phyloP scores from a whole-genome alignment of 1,140 invertebrate genomes.

The Macrotrachela quadricornifera region DNA sequence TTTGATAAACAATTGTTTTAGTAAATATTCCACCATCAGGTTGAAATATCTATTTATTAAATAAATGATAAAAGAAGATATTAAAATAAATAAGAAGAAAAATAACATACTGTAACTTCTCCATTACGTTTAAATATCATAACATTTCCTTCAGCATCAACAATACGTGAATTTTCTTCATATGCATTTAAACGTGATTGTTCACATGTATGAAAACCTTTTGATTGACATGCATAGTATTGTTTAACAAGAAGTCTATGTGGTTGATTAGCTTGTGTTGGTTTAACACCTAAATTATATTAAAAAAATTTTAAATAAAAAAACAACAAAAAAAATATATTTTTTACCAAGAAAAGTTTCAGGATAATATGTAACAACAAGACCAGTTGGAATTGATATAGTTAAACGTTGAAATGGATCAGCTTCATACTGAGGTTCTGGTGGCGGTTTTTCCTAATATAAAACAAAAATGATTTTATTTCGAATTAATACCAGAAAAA shows the following conservation, averaged over 20 bases:
- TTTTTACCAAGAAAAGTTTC: slow-evolving; percentile 19
- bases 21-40: slow-evolving; percentile 21
- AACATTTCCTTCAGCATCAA: slow-evolving; percentile 25
- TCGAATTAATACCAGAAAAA: no score
- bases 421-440: slow-evolving; percentile 6
- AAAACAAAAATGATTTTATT: neutral
- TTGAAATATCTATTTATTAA: slow-evolving; percentile 15
- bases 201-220: slow-evolving; percentile 20
- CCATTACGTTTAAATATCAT: slow-evolving; percentile 19
- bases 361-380: slow-evolving; percentile 20
- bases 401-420: slow-evolving; percentile 24
- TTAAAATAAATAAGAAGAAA: neutral
- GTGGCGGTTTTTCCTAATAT: slow-evolving; percentile 11
- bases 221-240: slow-evolving; percentile 22
- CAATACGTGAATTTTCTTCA: slow-evolving; percentile 18
- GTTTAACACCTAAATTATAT: slow-evolving; percentile 14
- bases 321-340: neutral
- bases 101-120: neutral
- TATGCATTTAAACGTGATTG: slow-evolving; percentile 12
- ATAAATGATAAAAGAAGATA: no score
- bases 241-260: slow-evolving; percentile 20
- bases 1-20: neutral
- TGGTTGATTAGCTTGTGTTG: slow-evolving; percentile 16
- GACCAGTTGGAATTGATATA: slow-evolving; percentile 26
- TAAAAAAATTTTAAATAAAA: neutral